A percentile compares a stretch with the other conserved stretches of the same genome.
Evolutionary conservation across 2,797 vertebrate genomes (phyloP).

Genomic region (Cynopterus sphinx): DNA sequence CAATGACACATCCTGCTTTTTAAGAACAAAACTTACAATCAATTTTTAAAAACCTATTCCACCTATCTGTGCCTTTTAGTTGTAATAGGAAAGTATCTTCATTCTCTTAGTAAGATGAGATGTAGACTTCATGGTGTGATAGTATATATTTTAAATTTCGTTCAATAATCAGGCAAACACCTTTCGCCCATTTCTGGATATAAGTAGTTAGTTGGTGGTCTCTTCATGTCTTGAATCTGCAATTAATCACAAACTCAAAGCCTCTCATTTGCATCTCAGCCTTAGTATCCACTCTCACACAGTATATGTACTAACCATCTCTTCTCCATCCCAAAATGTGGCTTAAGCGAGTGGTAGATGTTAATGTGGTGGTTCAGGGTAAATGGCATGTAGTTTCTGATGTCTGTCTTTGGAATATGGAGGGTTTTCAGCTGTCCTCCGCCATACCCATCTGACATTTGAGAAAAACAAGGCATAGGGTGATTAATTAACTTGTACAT

Average conservation of each 20-base stretch:
- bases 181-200: neutral
- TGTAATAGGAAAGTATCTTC: neutral
- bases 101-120: neutral
- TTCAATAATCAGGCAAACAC: neutral
- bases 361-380: neutral
- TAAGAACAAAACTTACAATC: neutral
- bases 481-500: neutral
- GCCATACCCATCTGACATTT: neutral
- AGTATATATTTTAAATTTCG: neutral
- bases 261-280: neutral
- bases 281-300: neutral
- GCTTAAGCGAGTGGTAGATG: neutral
- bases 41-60: neutral
- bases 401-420: neutral
- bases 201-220: neutral
- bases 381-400: neutral
- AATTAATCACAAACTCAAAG: neutral
- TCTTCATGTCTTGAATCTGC: neutral
- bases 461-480: neutral
- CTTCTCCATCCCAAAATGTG: neutral
- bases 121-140: neutral
- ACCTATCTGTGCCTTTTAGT: neutral
- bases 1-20: neutral
- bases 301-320: neutral
- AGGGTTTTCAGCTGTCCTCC: neutral